phyloP scores from a whole-genome alignment of 2,113 vertebrate species.

The Natator depressus region DNA sequence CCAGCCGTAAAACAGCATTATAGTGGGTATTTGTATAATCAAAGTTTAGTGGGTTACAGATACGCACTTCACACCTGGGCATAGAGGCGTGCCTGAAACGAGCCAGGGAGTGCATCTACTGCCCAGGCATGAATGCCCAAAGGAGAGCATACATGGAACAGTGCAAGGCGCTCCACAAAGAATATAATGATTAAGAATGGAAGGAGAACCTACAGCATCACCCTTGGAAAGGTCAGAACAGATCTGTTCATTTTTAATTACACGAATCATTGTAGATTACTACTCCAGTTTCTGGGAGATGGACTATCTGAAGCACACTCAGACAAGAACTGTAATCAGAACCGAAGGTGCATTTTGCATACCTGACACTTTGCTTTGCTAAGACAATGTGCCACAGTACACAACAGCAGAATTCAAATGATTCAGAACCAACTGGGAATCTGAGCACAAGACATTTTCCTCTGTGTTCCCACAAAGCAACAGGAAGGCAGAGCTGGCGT shows the following conservation, averaged over 20 bases:
- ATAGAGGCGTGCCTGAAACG: background rate
- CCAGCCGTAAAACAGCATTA: background rate
- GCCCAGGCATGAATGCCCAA: background rate
- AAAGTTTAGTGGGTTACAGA: background rate
- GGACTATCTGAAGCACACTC: too few species aligned
- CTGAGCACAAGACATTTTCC: too few species aligned
- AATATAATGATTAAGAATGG: background rate
- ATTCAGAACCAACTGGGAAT: too few species aligned
- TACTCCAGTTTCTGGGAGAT: too few species aligned
- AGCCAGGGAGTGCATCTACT: background rate
- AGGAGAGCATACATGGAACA: background rate
- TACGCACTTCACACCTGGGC: background rate
- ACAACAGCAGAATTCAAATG: too few species aligned
- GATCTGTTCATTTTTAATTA: background rate
- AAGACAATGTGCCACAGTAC: too few species aligned
- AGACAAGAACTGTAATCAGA: too few species aligned
- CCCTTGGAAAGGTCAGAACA: background rate
- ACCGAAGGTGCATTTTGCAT: too few species aligned
- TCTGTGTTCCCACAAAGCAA: too few species aligned
- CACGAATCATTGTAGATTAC: background rate
- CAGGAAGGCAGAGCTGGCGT: too few species aligned
- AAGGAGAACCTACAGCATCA: background rate
- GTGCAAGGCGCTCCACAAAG: too few species aligned
- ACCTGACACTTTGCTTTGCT: too few species aligned
- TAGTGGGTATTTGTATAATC: background rate